These are phyloP conservation scores for Cheilosia scutellata DNA, from an alignment of 2,888 invertebrate genomes.

Conservation along the genomic window DNA sequence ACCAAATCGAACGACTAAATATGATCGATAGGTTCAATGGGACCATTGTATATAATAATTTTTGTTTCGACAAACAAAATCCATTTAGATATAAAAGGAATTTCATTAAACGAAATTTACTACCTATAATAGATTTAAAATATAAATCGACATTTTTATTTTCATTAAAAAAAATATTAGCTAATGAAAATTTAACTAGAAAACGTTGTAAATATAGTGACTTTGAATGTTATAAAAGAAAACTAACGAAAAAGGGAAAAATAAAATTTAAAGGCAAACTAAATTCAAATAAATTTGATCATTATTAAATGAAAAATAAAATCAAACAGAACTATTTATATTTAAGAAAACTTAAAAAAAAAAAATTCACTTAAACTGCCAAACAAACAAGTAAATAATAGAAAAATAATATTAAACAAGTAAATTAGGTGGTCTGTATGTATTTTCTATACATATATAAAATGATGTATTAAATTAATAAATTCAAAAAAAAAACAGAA, in stretches of 20 bases:
- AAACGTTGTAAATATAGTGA: conserved; percentile 54
- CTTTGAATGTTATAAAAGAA: conserved; percentile 47
- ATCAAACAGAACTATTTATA: conserved; percentile 36
- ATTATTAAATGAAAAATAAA: conserved; percentile 51
- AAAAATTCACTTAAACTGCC: conserved; percentile 73
- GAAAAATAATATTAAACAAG: conserved; percentile 68
- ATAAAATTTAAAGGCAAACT: conserved; percentile 59
- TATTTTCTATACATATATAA: conserved; percentile 37
- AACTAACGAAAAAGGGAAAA: conserved; percentile 61
- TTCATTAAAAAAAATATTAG: conserved; percentile 70
- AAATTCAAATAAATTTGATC: conserved; percentile 37
- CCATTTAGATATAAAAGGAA: conserved; percentile 45
- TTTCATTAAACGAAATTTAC: conserved; percentile 69
- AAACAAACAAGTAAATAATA: conserved; percentile 65
- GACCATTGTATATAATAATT: conserved; percentile 67
- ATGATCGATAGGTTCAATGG: conserved; percentile 74
- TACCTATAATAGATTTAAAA: conserved; percentile 33
- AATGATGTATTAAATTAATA: conserved; percentile 42
- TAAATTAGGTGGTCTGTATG: conserved; percentile 76
- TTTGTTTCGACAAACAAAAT: conserved; percentile 66
- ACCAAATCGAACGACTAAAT: conserved; percentile 55
- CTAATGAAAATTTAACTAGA: conserved; percentile 30
- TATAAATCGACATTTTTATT: conserved; percentile 77
- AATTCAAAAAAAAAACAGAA: conserved; percentile 34
- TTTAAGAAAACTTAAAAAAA: conserved; percentile 25